Percentiles rank a stretch among this genome's conserved stretches.
Evolutionary conservation across 2,888 invertebrate genomes (phyloP).

Genomic region (Pollenia angustigena): DNA sequence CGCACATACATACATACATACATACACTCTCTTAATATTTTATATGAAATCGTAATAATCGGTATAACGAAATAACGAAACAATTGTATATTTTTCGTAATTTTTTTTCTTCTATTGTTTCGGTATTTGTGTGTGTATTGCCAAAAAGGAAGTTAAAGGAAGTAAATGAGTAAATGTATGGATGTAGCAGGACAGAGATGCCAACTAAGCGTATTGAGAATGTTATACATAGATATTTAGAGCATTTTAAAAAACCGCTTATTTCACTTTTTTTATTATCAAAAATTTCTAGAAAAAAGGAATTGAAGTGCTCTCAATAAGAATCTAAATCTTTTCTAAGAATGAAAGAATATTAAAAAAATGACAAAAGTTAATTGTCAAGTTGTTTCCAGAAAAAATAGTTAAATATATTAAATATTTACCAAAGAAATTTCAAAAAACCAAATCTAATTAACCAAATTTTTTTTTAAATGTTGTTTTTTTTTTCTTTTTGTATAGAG

Average conservation of each 20-base stretch:
- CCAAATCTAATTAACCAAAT: too few relatives aligned
- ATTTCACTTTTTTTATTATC: too few relatives aligned
- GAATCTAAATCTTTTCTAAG: too few relatives aligned
- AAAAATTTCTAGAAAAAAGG: too few relatives aligned
- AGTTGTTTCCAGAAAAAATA: too few relatives aligned
- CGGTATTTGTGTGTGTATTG: slow-evolving; percentile 51
- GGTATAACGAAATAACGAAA: slow-evolving; percentile 59
- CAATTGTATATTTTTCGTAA: slow-evolving; percentile 32
- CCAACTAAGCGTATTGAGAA: slow-evolving; percentile 11
- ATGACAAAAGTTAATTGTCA: too few relatives aligned
- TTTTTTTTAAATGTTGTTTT: too few relatives aligned
- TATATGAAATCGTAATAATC: slow-evolving; percentile 56
- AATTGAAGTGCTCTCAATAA: too few relatives aligned
- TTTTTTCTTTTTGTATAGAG: too few relatives aligned
- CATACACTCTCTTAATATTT: neutral
- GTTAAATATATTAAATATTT: too few relatives aligned
- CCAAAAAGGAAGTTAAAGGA: slow-evolving; percentile 25
- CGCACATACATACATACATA: neutral
- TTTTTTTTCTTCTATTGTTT: slow-evolving; percentile 1
- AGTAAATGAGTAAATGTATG: slow-evolving; percentile 50
- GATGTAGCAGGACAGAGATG: slow-evolving; percentile 44
- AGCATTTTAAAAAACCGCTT: neutral
- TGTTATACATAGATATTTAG: neutral
- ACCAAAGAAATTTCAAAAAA: too few relatives aligned
- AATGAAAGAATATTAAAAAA: too few relatives aligned